Percentiles rank a stretch among this genome's conserved stretches.
These are phyloP conservation scores for Hypotaenidia okinawae DNA, from an alignment of 2,797 vertebrate species.

Conservation along the genomic window DNA sequence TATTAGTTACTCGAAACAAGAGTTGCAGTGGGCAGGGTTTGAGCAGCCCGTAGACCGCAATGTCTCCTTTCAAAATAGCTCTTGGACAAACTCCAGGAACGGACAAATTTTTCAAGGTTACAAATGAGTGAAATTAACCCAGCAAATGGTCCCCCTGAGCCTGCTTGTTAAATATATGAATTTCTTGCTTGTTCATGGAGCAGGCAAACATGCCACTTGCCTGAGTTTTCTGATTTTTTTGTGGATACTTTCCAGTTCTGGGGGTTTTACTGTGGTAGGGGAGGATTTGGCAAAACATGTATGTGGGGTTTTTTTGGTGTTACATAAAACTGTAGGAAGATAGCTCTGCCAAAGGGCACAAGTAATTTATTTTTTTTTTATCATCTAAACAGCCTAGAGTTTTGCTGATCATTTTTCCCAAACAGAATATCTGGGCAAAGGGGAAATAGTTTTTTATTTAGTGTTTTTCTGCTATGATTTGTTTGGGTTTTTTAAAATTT, in stretches of 20 bases:
- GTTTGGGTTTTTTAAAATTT: not conserved
- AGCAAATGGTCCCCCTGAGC: not conserved
- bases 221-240: constrained; percentile 14
- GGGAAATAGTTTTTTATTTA: not conserved
- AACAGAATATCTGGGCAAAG: not conserved
- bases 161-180: constrained; percentile 25
- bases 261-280: not conserved
- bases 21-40: not conserved
- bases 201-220: constrained; percentile 18
- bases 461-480: not conserved
- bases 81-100: not conserved
- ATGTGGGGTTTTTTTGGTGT: not conserved
- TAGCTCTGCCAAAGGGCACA: constrained; percentile 1
- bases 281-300: constrained; percentile 24
- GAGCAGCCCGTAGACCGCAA: not conserved
- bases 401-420: constrained; percentile 2
- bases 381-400: not conserved
- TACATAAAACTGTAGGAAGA: constrained; percentile 35
- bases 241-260: constrained; percentile 36
- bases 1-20: not conserved
- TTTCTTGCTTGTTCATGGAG: constrained; percentile 41
- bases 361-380: not conserved
- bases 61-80: not conserved
- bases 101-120: not conserved
- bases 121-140: constrained; percentile 22